Evolutionary conservation across 1,140 invertebrate species (phyloP).

Genomic region (Aphis craccivora): DNA sequence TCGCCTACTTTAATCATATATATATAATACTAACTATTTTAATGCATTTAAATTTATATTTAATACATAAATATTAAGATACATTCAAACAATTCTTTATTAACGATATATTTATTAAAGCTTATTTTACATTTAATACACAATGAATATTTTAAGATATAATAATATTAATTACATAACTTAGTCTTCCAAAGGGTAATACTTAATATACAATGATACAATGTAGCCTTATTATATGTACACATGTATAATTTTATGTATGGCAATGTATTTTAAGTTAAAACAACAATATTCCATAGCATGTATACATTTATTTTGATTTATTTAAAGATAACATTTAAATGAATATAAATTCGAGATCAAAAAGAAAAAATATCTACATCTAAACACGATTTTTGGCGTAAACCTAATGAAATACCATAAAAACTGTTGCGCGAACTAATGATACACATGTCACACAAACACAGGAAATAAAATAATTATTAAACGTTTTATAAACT

Average conservation of each 20-base stretch:
- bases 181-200: conserved; percentile 34
- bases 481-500: conserved; percentile 33
- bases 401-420: conserved; percentile 32
- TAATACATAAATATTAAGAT: neutral
- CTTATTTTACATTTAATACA: conserved; percentile 48
- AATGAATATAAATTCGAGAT: conserved; percentile 46
- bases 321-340: conserved; percentile 38
- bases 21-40: neutral
- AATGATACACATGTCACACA: conserved; percentile 42
- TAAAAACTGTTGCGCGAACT: conserved; percentile 34
- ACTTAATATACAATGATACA: conserved; percentile 39
- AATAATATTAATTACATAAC: conserved; percentile 37
- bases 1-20: neutral
- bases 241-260: neutral
- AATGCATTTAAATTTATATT: neutral
- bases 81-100: conserved; percentile 33
- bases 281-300: conserved; percentile 20
- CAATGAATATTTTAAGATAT: neutral
- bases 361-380: conserved; percentile 51
- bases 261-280: neutral
- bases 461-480: conserved; percentile 22
- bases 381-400: conserved; percentile 35
- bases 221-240: conserved; percentile 36
- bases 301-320: conserved; percentile 33
- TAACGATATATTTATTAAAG: conserved; percentile 48